These are phyloP conservation scores for Chalcosyrphus nemorum DNA, from an alignment of 2,888 invertebrate genomes.

Conservation along the genomic window DNA sequence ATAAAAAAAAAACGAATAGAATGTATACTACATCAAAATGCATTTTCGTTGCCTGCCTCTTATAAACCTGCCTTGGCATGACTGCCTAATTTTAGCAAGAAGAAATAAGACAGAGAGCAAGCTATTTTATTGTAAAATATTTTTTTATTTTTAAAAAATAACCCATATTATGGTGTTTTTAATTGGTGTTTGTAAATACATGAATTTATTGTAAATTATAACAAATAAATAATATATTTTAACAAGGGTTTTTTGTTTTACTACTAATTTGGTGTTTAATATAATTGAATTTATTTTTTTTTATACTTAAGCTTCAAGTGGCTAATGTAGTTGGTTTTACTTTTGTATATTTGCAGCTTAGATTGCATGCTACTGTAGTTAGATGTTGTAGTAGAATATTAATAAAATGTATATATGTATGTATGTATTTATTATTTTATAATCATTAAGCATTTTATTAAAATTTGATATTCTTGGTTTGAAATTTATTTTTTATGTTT, in stretches of 20 bases:
- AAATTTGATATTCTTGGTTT: no score
- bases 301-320: background rate
- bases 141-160: slow-evolving; percentile 22
- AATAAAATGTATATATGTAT: background rate
- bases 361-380: slow-evolving; percentile 19
- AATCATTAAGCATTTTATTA: no score
- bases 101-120: slow-evolving; percentile 23
- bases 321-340: slow-evolving; percentile 12
- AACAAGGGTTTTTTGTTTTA: slow-evolving; percentile 37
- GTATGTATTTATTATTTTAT: background rate
- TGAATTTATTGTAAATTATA: slow-evolving; percentile 22
- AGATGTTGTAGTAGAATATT: background rate
- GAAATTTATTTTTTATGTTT: no score
- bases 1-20: slow-evolving; percentile 32
- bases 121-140: slow-evolving; percentile 19
- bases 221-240: slow-evolving; percentile 26
- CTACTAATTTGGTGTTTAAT: slow-evolving; percentile 46
- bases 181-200: slow-evolving; percentile 26
- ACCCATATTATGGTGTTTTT: slow-evolving; percentile 26
- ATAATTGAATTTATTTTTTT: background rate
- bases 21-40: slow-evolving; percentile 51
- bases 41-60: slow-evolving; percentile 65
- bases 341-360: background rate
- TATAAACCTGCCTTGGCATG: slow-evolving; percentile 60
- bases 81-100: slow-evolving; percentile 45